Evolutionary conservation across 1,140 invertebrate genomes (phyloP).

Genomic region (Bradynema listronoti): DNA sequence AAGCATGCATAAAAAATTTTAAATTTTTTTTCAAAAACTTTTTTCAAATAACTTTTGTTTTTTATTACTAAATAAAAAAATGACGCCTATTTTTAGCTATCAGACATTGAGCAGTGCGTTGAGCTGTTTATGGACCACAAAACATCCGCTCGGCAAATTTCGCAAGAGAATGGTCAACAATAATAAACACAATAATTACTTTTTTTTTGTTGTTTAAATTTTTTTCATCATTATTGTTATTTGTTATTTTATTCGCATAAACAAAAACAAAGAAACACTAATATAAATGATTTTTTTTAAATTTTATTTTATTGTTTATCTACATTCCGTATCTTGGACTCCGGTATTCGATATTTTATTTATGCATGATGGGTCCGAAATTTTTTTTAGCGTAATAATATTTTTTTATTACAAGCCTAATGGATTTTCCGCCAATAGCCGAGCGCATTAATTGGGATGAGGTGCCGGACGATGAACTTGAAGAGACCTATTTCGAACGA

Average conservation of each 20-base stretch:
- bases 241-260: background rate
- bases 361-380: no score
- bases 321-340: no score
- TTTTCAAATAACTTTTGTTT: background rate
- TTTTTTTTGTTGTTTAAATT: background rate
- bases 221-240: conserved; percentile 7
- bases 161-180: background rate
- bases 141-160: conserved; percentile 18
- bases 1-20: no score
- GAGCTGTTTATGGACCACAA: conserved; percentile 30
- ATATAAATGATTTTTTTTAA: no score
- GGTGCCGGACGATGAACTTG: conserved; percentile 46
- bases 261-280: no score
- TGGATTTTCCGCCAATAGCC: no score
- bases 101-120: conserved; percentile 21
- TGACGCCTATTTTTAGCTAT: conserved; percentile 13
- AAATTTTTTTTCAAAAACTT: no score
- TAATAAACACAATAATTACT: background rate
- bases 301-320: no score
- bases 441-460: conserved; percentile 34
- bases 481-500: conserved; percentile 40
- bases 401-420: no score
- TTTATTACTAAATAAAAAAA: background rate
- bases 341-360: no score
- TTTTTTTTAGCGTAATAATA: no score